phyloP scores from a whole-genome alignment of 2,888 invertebrate genomes.

The Anthoptus insignis region DNA sequence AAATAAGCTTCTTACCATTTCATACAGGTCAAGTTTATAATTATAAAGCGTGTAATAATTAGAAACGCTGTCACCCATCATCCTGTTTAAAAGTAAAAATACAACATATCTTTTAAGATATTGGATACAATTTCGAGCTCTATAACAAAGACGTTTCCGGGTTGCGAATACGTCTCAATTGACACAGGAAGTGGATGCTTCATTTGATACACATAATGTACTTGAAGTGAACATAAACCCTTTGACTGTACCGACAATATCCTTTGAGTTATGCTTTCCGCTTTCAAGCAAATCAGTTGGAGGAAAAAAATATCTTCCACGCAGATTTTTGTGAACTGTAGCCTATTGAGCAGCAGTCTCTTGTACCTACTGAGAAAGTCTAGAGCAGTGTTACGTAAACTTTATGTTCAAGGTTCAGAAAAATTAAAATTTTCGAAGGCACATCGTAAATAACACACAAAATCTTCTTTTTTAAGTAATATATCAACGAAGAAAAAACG shows the following conservation, averaged over 20 bases:
- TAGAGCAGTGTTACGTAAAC: too few species aligned
- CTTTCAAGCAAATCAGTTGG: slow-evolving; percentile 39
- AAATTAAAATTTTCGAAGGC: too few species aligned
- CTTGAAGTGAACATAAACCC: slow-evolving; percentile 62
- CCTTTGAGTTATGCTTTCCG: slow-evolving; percentile 49
- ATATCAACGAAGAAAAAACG: too few species aligned
- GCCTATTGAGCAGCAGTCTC: too few species aligned
- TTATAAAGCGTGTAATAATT: slow-evolving; percentile 5
- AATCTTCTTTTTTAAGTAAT: too few species aligned
- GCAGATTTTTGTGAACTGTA: too few species aligned
- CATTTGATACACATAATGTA: slow-evolving; percentile 70
- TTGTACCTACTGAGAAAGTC: too few species aligned
- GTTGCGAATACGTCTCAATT: slow-evolving; percentile 75
- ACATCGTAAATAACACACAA: too few species aligned
- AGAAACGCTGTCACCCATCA: background rate
- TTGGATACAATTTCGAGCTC: slow-evolving; percentile 65
- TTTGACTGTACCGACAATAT: slow-evolving; percentile 70
- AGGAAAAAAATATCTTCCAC: too few species aligned
- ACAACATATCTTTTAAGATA: slow-evolving; percentile 24
- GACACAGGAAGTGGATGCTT: slow-evolving; percentile 78
- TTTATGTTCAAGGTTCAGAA: too few species aligned
- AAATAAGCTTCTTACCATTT: background rate
- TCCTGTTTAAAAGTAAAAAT: too few species aligned
- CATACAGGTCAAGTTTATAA: too few species aligned
- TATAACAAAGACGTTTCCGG: slow-evolving; percentile 78